These are phyloP conservation scores for Apis cerana DNA, from an alignment of 1,140 invertebrate genomes.

Conservation along the genomic window DNA sequence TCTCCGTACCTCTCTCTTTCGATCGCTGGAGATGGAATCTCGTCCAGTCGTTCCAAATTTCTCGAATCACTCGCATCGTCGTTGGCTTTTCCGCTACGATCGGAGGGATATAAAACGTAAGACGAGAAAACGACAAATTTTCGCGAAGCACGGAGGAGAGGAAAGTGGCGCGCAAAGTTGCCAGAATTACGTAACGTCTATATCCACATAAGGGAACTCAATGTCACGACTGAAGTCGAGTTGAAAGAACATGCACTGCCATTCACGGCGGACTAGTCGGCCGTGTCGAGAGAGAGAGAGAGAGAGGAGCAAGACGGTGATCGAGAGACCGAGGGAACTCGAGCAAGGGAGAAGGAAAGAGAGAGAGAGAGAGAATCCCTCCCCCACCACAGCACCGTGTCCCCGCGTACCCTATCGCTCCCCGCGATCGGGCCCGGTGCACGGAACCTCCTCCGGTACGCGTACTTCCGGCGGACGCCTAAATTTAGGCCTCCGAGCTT, in stretches of 20 bases:
- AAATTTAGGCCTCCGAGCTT: constrained; percentile 70
- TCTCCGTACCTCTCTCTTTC: no score
- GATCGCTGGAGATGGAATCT: no score
- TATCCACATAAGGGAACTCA: constrained; percentile 47
- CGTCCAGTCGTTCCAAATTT: no score
- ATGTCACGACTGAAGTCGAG: constrained; percentile 48
- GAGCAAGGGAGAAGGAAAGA: constrained; percentile 1
- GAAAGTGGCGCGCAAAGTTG: constrained; percentile 42
- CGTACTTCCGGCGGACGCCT: constrained; percentile 68
- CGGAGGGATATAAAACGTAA: not conserved
- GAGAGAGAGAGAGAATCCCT: not conserved
- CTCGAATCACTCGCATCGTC: no score
- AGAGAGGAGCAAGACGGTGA: constrained; percentile 8
- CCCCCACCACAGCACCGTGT: constrained; percentile 8
- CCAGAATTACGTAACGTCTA: constrained; percentile 45
- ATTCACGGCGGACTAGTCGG: constrained; percentile 49
- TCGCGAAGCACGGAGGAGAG: not conserved
- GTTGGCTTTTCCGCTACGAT: no score
- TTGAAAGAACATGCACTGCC: constrained; percentile 50
- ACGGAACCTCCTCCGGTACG: constrained; percentile 52
- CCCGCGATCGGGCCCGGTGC: constrained; percentile 53
- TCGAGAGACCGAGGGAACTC: not conserved
- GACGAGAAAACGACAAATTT: not conserved
- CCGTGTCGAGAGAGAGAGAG: constrained; percentile 22
- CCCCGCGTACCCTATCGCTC: constrained; percentile 50